Conservation (phyloP, 1,140 invertebrate species). For the Zophobas atratus region DNA sequence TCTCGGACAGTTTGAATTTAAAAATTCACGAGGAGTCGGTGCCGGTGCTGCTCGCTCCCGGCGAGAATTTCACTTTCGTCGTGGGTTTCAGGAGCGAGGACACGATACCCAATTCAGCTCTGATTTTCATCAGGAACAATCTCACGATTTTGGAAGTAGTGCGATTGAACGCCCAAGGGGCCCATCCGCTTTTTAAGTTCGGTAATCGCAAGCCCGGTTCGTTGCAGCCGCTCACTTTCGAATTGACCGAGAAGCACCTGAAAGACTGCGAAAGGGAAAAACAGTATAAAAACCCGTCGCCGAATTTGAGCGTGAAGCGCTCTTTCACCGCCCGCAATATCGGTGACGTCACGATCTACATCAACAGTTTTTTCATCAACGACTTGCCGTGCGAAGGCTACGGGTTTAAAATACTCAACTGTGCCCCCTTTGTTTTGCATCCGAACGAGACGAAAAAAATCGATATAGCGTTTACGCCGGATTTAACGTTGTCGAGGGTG, state of each 20-base stretch:
- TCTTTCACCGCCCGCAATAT: conserved; percentile 92
- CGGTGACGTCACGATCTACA: conserved; percentile 85
- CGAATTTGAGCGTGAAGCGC: conserved; percentile 85
- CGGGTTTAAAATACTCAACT: conserved; percentile 83
- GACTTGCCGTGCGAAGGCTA: conserved; percentile 86
- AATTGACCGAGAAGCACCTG: conserved; percentile 87
- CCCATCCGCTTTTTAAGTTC: conserved; percentile 89
- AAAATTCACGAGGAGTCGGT: conserved; percentile 56
- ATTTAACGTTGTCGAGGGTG: conserved; percentile 90
- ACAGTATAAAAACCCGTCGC: conserved; percentile 66
- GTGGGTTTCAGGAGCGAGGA: conserved; percentile 66
- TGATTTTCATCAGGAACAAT: conserved; percentile 84
- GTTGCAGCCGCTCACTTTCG: conserved; percentile 82
- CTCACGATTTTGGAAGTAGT: conserved; percentile 92
- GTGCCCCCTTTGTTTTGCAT: conserved; percentile 83
- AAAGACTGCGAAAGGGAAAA: conserved; percentile 84
- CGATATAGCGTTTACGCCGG: conserved; percentile 93
- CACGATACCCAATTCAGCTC: conserved; percentile 66
- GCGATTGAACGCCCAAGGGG: conserved; percentile 86
- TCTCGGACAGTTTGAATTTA: conserved; percentile 55
- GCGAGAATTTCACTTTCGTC: conserved; percentile 66
- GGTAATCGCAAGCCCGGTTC: conserved; percentile 91
- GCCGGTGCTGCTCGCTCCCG: conserved; percentile 69
- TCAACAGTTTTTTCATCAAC: conserved; percentile 85
- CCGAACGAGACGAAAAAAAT: conserved; percentile 90